These are phyloP conservation scores for Trachurus trachurus DNA, from an alignment of 2,797 vertebrate genomes.

Conservation along the genomic window DNA sequence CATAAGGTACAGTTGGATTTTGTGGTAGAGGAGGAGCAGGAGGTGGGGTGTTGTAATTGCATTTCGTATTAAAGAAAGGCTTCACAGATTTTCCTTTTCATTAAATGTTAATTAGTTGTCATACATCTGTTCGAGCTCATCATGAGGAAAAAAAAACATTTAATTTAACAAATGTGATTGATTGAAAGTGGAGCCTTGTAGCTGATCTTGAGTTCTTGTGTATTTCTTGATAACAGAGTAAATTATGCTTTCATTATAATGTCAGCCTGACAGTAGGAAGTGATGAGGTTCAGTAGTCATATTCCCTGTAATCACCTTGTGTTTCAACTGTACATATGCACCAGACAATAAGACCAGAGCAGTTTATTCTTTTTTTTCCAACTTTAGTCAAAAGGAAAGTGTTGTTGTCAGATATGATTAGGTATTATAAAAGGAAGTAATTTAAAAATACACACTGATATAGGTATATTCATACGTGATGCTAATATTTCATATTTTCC, in stretches of 20 bases:
- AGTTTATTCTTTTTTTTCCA: neutral
- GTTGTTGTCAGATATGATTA: neutral
- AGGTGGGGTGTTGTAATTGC: conserved; percentile 15
- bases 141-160: conserved; percentile 5
- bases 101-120: conserved; percentile 68
- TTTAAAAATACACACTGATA: neutral
- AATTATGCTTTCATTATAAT: conserved; percentile 52
- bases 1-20: conserved; percentile 18
- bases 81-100: conserved; percentile 49
- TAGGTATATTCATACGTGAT: too few species aligned
- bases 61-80: conserved; percentile 45
- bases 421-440: neutral
- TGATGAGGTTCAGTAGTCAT: neutral
- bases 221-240: conserved; percentile 45
- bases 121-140: conserved; percentile 48
- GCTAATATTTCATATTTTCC: too few species aligned
- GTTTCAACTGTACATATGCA: neutral
- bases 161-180: conserved; percentile 31
- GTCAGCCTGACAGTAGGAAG: conserved; percentile 18
- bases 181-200: conserved; percentile 40
- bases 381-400: too few species aligned
- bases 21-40: neutral
- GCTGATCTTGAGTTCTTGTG: conserved; percentile 27
- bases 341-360: neutral
- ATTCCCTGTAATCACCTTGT: neutral